Evolutionary conservation across 1,140 invertebrate genomes (phyloP).

Genomic region (Melipona quadrifasciata): DNA sequence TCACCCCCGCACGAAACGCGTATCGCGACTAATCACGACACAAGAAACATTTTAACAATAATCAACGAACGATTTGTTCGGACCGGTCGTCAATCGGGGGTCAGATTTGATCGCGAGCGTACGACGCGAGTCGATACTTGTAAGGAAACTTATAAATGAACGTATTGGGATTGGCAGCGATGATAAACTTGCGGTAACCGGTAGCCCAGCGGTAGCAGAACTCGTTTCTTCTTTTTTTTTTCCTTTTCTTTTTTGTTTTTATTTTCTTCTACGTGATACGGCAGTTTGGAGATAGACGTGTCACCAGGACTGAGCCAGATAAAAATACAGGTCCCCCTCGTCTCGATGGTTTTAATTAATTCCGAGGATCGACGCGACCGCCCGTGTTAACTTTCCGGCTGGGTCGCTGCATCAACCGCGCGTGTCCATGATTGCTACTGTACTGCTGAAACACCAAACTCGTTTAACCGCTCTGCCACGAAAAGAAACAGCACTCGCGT

Average conservation of each 20-base stretch:
- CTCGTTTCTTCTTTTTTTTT: constrained; percentile 8
- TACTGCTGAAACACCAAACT: constrained; percentile 25
- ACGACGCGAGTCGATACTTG: not conserved
- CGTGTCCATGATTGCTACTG: constrained; percentile 63
- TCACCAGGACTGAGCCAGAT: constrained; percentile 69
- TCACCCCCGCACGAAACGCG: not conserved
- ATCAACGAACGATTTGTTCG: constrained; percentile 10
- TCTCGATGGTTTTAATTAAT: constrained; percentile 68
- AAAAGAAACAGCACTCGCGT: not conserved
- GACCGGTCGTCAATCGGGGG: not conserved
- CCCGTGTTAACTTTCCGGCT: constrained; percentile 61
- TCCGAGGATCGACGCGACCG: constrained; percentile 61
- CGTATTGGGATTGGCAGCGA: constrained; percentile 51
- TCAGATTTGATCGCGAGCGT: not conserved
- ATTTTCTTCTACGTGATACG: constrained; percentile 27
- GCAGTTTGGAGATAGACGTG: constrained; percentile 68
- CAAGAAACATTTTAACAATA: not conserved
- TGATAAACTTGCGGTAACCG: constrained; percentile 52
- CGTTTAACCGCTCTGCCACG: constrained; percentile 11
- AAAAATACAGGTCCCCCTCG: constrained; percentile 77
- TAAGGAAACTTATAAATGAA: constrained; percentile 40
- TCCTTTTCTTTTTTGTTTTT: not conserved
- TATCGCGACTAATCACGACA: not conserved
- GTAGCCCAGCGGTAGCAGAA: constrained; percentile 43
- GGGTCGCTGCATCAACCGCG: constrained; percentile 54